Evolutionary conservation across 2,888 invertebrate genomes (phyloP).

Genomic region (Anoplius nigerrimus): DNA sequence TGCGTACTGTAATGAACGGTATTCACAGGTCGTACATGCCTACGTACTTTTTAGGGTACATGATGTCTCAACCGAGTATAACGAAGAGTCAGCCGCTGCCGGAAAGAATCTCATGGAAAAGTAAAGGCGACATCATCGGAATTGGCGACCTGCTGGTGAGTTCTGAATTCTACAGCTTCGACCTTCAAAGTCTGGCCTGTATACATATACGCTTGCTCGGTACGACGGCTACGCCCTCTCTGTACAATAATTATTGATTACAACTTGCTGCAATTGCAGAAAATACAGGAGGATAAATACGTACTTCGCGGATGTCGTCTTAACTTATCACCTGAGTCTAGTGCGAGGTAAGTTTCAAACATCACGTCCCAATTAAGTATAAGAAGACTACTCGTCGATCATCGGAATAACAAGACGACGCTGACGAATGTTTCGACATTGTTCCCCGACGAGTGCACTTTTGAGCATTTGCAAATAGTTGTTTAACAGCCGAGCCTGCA

Average conservation of each 20-base stretch:
- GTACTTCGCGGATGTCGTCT: conserved; percentile 13
- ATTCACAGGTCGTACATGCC: not conserved
- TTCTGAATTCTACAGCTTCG: not conserved
- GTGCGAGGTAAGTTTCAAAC: conserved; percentile 6
- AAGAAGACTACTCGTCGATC: no score
- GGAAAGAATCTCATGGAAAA: conserved; percentile 17
- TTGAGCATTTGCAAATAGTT: not conserved
- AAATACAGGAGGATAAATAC: conserved; percentile 18
- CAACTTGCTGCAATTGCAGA: conserved; percentile 21
- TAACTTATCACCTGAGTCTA: conserved; percentile 18
- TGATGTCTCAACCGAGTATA: not conserved
- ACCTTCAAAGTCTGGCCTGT: not conserved
- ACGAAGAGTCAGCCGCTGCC: not conserved
- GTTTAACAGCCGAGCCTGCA: not conserved
- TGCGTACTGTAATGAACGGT: not conserved
- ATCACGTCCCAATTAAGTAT: no score
- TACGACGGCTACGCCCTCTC: conserved; percentile 14
- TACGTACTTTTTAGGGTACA: conserved; percentile 7
- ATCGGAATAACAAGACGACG: no score
- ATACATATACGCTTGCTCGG: conserved; percentile 10
- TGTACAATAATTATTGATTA: conserved; percentile 22
- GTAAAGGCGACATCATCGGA: conserved; percentile 17
- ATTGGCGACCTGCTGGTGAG: conserved; percentile 16
- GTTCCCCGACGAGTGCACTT: not conserved
- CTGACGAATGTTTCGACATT: not conserved